phyloP scores from a whole-genome alignment of 2,888 invertebrate species.

The Catocala sponsa region DNA sequence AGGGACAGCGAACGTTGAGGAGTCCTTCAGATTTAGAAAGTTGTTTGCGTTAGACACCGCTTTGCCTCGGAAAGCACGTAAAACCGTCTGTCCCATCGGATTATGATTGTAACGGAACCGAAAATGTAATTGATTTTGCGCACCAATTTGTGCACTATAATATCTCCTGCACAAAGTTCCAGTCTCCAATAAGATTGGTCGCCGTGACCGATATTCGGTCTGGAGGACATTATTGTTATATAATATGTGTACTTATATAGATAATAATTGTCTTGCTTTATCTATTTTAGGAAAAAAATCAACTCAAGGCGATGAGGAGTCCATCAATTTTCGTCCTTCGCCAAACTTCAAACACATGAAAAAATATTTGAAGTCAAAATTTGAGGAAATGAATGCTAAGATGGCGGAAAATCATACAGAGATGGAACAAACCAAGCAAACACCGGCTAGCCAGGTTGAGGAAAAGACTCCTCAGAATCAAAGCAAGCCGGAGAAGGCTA shows the following conservation, averaged over 20 bases:
- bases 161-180: too few relatives aligned
- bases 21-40: too few relatives aligned
- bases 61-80: too few relatives aligned
- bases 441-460: neutral
- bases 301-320: slow-evolving; percentile 56
- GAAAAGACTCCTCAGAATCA: neutral
- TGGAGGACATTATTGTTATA: too few relatives aligned
- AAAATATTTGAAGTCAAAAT: slow-evolving; percentile 68
- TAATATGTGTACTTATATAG: neutral
- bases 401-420: neutral
- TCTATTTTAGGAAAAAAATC: slow-evolving; percentile 26
- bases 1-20: too few relatives aligned
- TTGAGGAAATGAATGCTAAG: slow-evolving; percentile 39
- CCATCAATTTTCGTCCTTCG: slow-evolving; percentile 67
- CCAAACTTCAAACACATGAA: slow-evolving; percentile 77
- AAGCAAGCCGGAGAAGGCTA: neutral
- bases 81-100: too few relatives aligned
- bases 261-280: neutral
- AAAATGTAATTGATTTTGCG: too few relatives aligned
- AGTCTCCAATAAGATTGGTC: too few relatives aligned
- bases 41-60: too few relatives aligned
- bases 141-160: too few relatives aligned
- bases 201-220: too few relatives aligned
- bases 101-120: too few relatives aligned
- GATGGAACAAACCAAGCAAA: neutral